Evolutionary conservation across 2,113 vertebrate genomes (phyloP), one percentile per base, ranked within the genome.

Genomic region (Eupsittula cactorum): DNA sequence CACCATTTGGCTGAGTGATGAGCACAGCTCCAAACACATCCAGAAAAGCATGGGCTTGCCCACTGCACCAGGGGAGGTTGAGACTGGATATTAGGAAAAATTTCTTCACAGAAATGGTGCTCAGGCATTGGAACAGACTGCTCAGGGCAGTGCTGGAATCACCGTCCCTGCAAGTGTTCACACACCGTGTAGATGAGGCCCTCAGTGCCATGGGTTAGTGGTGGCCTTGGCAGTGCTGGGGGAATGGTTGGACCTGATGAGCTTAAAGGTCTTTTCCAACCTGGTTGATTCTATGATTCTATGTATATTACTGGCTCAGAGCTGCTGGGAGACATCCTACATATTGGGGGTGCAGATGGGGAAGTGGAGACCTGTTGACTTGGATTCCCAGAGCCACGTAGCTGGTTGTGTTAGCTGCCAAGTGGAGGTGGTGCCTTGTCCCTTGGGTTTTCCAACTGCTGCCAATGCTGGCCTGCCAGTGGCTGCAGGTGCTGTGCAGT

Each of bases 361-460:
- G 50, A 29, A 60, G 49, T 4, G 1, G 35, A 28, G 24, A 53
- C 29, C 62, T 28, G 17, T 57, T 88, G 65, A 20, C 42, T 33
- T 44, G 52, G 52, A 7, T 52, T 69, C 65, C 27, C 19, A 15
- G 46, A 60, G 5, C 24, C n/a, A 11, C 0, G 0, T 18, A 33
- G 46, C 70, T n/a, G 15, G 3, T 11, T 31, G 65, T 0, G 1
- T 29, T 37, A 53, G 41, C 53, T 86, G 60, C 70, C 89, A 59
- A 55, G 23, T 13, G 35, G 52, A 85, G 59, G 25, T 42, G 84
- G 14, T 77, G 41, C 37, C 13, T 69, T 25, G 19, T 28, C 41
- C 41, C 16, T 37, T 29, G 49, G 28, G 33, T 81, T 35, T 63
- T 53, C 53, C 50, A 33, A 2, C 7, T 88, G 31, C 47, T 41